These are phyloP conservation scores for Drosophila heteroneura DNA, from an alignment of 2,888 invertebrate genomes.

Conservation along the genomic window DNA sequence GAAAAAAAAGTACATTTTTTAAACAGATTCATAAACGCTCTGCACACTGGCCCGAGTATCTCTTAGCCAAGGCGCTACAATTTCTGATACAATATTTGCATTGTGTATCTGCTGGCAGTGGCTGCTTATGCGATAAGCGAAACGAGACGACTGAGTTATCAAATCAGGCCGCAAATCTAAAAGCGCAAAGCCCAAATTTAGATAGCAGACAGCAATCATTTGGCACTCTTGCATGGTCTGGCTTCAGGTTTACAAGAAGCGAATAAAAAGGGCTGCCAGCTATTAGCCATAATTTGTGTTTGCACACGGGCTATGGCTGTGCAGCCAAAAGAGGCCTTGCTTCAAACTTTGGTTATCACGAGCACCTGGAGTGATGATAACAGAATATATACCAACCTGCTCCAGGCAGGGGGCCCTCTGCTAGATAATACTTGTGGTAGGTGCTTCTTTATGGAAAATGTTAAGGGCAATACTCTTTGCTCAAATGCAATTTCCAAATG, in stretches of 20 bases:
- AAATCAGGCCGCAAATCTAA: neutral
- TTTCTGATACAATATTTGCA: conserved; percentile 36
- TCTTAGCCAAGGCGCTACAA: conserved; percentile 29
- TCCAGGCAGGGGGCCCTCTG: neutral
- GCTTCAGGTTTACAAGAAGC: neutral
- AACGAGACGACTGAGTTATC: conserved; percentile 1
- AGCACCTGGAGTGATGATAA: conserved; percentile 1
- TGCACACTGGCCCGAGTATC: neutral
- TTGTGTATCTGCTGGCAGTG: conserved; percentile 32
- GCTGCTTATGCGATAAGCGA: conserved; percentile 28
- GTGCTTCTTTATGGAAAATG: neutral
- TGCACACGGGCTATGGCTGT: neutral
- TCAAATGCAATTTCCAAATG: neutral
- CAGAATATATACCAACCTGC: neutral
- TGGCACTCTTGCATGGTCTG: conserved; percentile 1
- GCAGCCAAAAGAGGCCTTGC: conserved; percentile 8
- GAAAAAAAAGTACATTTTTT: neutral
- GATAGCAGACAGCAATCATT: conserved; percentile 3
- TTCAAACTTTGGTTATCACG: neutral
- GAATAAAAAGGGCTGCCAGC: neutral
- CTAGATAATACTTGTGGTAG: neutral
- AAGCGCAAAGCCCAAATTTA: conserved; percentile 4
- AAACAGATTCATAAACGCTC: neutral
- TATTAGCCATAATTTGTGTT: conserved; percentile 14
- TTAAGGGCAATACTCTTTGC: neutral